phyloP scores from a whole-genome alignment of 2,888 invertebrate species.

The Cecidostiba fungosa region DNA sequence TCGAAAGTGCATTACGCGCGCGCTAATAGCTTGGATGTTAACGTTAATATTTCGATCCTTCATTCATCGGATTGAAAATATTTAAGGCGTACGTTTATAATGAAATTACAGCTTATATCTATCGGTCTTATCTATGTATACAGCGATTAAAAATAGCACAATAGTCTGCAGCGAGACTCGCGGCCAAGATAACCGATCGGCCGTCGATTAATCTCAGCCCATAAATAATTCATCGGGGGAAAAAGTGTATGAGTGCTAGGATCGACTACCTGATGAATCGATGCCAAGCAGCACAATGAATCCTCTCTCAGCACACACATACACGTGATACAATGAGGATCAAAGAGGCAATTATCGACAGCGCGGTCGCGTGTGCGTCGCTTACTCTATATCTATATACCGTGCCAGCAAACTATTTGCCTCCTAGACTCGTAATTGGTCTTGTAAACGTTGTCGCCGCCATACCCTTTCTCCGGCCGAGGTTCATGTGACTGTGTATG shows the following conservation, averaged over 20 bases:
- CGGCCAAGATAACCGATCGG: neutral
- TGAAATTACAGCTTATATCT: neutral
- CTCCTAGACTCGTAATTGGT: conserved; percentile 79
- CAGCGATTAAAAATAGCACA: conserved; percentile 2
- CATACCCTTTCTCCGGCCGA: conserved; percentile 70
- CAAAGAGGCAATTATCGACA: conserved; percentile 61
- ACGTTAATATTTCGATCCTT: neutral
- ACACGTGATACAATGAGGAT: conserved; percentile 50
- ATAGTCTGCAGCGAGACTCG: neutral
- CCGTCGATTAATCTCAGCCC: neutral
- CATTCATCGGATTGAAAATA: neutral
- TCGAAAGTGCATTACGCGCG: neutral
- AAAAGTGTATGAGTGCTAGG: neutral
- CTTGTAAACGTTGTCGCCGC: conserved; percentile 72
- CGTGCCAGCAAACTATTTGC: conserved; percentile 77
- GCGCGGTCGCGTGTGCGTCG: conserved; percentile 31
- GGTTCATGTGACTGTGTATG: conserved; percentile 73
- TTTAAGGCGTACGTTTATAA: neutral
- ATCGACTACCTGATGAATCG: neutral
- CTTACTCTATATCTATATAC: conserved; percentile 64
- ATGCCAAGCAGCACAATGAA: conserved; percentile 34
- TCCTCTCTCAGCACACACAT: neutral
- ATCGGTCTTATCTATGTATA: neutral
- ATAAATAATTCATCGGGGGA: conserved; percentile 40
- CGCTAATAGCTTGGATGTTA: neutral